A percentile compares a stretch with the other conserved stretches of the same genome.
Evolutionary conservation across 2,113 vertebrate species (phyloP).

Genomic region (Seriola quinqueradiata): DNA sequence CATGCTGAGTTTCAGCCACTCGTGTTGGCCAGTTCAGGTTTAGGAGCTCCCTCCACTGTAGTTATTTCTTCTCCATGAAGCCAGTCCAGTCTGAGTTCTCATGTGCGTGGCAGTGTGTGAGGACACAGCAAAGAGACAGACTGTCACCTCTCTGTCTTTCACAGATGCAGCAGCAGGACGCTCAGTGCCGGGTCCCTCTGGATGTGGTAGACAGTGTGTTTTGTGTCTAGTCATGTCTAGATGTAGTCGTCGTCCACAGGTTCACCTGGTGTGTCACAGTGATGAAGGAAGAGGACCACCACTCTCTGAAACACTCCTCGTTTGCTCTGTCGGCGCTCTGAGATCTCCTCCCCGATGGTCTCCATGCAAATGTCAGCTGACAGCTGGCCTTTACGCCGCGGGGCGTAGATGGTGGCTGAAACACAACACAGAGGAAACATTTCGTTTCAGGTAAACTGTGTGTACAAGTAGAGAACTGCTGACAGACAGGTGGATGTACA

Average conservation of each 20-base stretch:
- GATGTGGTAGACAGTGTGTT: background rate
- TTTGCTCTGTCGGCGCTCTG: conserved; percentile 93
- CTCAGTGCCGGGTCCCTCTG: background rate
- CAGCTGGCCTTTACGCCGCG: conserved; percentile 95
- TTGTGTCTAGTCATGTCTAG: conserved; percentile 65
- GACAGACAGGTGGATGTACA: background rate
- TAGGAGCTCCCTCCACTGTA: background rate
- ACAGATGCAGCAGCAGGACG: background rate
- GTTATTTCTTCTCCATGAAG: background rate
- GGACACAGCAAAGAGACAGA: background rate
- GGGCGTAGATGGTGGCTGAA: conserved; percentile 96
- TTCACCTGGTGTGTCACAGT: conserved; percentile 95
- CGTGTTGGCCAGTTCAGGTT: background rate
- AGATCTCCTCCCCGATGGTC: conserved; percentile 98
- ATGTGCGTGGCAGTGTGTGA: background rate
- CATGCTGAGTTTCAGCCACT: background rate
- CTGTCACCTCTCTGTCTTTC: background rate
- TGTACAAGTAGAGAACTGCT: background rate
- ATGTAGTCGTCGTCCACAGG: conserved; percentile 98
- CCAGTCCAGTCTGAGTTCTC: background rate
- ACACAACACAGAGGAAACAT: background rate
- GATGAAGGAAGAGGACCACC: conserved; percentile 97
- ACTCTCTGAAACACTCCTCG: conserved; percentile 94
- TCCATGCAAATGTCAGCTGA: conserved; percentile 99
- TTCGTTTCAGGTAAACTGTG: background rate